Evolutionary conservation across 2,113 vertebrate species (phyloP), one percentile per base, ranked within the genome.

Genomic region (Bubo scandiacus): DNA sequence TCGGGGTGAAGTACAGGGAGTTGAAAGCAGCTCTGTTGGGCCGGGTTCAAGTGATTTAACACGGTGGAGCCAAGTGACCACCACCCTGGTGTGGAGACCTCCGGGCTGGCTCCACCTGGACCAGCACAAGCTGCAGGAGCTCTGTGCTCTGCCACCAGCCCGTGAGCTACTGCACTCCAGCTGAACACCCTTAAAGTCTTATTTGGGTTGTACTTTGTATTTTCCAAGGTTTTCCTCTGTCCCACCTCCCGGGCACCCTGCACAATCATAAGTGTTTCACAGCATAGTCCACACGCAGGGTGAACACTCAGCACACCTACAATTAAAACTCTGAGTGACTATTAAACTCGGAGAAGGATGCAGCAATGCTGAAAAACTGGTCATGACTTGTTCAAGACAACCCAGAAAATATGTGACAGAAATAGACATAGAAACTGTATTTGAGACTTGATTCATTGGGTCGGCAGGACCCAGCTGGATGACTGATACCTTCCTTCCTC

Each of bases 91-190:
- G 2, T 1, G 17, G 55, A 62, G 26, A 68, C 52, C 52, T 34
- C 83, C 11, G 42, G 40, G 20, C 68, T 61, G 42, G 40, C 32
- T 88, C 67, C 40, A 12, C n/a, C 45, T n/a, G 61, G 52, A 57
- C 49, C 27, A 30, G 63, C 45, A 27, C 68, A 12, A 61, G 63
- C 27, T 7, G 7, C 30, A 26, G 77, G 49, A 74, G 23, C 25
- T 5, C 63, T 32, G 7, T 5, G 4, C 23, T 58, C 43, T 12
- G 23, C 5, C 78, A 25, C 26, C 66, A 12, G 1, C 42, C 1
- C 23, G 0, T 0, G 5, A 20, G 13, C 49, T 18, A 1, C 49
- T 10, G 5, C 0, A 0, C 55, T 38, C n/a, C 11, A 4, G 7
- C 5, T 51, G 29, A 51, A 59, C 1, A 30, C 4, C 85, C 61